Base-by-base conservation (phyloP, 1,140 invertebrate species). In the Mercenaria mercenaria region DNA sequence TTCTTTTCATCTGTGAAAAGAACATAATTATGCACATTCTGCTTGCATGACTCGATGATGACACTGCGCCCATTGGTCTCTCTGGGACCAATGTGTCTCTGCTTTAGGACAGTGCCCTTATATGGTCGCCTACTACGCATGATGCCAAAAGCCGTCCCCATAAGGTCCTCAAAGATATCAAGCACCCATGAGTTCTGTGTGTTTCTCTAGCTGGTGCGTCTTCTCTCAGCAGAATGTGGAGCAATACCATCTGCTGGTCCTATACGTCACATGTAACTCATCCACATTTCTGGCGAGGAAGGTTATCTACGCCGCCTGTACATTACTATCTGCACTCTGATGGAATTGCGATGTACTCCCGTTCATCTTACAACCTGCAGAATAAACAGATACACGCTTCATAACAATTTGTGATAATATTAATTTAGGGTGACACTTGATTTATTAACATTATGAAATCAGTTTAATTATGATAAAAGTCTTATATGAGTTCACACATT, bases 1-100 rank as follows among this genome's bases (percentile, higher is more conserved):
- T 39, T 52, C n/a, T 26, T 34, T 61, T 81, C 77, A 39, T 81
- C 77, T 29, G 77, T 81, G 29, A 59, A 81, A 11, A 81, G 47
- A 39, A 81, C 77, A 11, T n/a, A n/a, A n/a, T n/a, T 59, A 50
- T 13, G 4, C 56, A 47, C 77, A 81, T 39, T 81, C 77, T 26
- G 77, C 77, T 11, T 39, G 77, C 26, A 50, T 81, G 8, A 34
- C 20, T 18, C 77, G n/a, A 37, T 2, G 29, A 59, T 61, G 56
- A 29, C n/a, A 23, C 41, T 39, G 4, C 13, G 74, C 74, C 74
- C 74, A 77, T 13, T 20, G 74, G 18, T 43, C 74, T 26, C 52
- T 20, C n/a, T 13, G 47, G 2, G 47, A 47, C 8, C 29, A 8
- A 26, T 15, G 8, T 10, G 23, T 20, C 13, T 11, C 20, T n/a